A percentile compares a stretch with the other conserved stretches of the same genome.
These are phyloP conservation scores for Lobophora halterata DNA, from an alignment of 2,888 invertebrate species.

Conservation along the genomic window DNA sequence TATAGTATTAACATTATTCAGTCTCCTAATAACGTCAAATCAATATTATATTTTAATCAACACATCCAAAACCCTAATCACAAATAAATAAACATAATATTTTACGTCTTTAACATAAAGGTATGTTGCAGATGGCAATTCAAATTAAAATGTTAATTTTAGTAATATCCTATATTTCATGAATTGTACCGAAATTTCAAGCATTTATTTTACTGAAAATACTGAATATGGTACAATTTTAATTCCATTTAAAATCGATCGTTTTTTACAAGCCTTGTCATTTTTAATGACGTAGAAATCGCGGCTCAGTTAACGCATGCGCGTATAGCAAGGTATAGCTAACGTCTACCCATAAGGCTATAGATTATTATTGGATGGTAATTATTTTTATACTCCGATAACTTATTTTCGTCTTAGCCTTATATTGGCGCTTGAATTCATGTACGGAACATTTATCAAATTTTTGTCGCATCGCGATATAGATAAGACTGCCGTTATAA, in stretches of 20 bases:
- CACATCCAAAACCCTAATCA: too few relatives aligned
- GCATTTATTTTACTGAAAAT: constrained; percentile 22
- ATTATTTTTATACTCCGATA: constrained; percentile 59
- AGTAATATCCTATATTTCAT: constrained; percentile 6
- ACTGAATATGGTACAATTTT: constrained; percentile 49
- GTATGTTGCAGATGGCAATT: too few relatives aligned
- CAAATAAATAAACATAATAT: too few relatives aligned
- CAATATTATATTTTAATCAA: too few relatives aligned
- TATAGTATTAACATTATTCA: too few relatives aligned
- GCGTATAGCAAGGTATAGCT: constrained; percentile 76
- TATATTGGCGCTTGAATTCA: constrained; percentile 53
- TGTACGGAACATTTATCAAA: constrained; percentile 63
- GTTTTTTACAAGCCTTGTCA: constrained; percentile 74
- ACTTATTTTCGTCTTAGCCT: constrained; percentile 66
- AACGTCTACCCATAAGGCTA: constrained; percentile 73
- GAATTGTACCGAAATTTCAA: constrained; percentile 37
- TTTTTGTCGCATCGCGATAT: constrained; percentile 74
- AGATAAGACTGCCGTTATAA: constrained; percentile 63
- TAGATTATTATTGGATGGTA: constrained; percentile 64
- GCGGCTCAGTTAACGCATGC: constrained; percentile 70
- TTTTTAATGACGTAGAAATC: constrained; percentile 73
- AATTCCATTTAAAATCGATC: constrained; percentile 75
- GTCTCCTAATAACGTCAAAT: too few relatives aligned
- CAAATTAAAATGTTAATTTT: too few relatives aligned
- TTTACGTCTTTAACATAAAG: too few relatives aligned